Evolutionary conservation across 2,888 invertebrate genomes (phyloP), one percentile per base, ranked within the genome.

Genomic region (Limnephilus lunatus): DNA sequence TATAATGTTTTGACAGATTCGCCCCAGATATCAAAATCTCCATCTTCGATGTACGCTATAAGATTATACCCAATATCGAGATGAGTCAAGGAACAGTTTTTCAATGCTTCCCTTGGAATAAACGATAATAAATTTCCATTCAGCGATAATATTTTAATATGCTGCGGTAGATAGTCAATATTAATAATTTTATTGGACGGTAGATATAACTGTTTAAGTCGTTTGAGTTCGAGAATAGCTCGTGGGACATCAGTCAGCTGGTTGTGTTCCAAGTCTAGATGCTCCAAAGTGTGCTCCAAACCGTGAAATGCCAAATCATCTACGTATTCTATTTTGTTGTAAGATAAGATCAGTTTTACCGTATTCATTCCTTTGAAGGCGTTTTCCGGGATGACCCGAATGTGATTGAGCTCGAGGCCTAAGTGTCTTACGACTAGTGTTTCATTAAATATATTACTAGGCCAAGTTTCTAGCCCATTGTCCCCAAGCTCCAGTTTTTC

Each of bases 11-110:
- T 97, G 91, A 99, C 96, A 94, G 97, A 97, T 92, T 96, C 96
- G 48, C 98, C 98, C 98, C 98, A 98, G 93, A 97, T 97, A 19
- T 96, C 95, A 94, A 99, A 98, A 95, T 98, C 98, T 94, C 97
- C 97, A 93, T 97, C 97, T 94, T 97, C 97, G 94, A 98, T 97
- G 94, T 98, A 97, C 94, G 97, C 96, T 94, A 99, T 98, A 95
- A 97, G 97, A 95, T 99, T 98, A 95, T 98, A 98, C 93, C 98
- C 98, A 94, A 98, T 97, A 95, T 98, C 98, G 94, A 98, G 97
- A 95, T 98, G 98, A 97, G 91, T 98, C 96, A 94, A 97, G 97
- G 90, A 97, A 97, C 94, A 98, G 98, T 94, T 97, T 97, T 94
- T 96, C 93, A 98, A 96, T 7, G 97, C 97, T 80, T 96, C 96